phyloP scores from a whole-genome alignment of 2,113 vertebrate genomes.

The Eolophus roseicapilla region DNA sequence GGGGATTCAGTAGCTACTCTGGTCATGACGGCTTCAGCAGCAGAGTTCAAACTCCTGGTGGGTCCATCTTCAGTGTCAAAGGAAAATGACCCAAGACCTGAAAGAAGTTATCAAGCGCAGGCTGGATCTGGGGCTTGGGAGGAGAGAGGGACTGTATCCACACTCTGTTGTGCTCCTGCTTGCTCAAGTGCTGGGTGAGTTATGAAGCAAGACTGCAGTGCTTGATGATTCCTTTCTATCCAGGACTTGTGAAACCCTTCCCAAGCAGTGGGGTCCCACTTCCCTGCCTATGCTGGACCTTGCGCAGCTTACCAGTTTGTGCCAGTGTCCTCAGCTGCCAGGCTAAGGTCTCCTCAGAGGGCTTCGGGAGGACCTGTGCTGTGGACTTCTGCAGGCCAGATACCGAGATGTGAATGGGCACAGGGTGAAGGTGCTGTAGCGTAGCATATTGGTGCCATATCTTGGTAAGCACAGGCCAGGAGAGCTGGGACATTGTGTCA shows the following conservation, averaged over 20 bases:
- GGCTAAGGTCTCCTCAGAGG: neutral
- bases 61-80: too few species aligned
- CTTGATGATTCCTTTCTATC: neutral
- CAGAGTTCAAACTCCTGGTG: too few species aligned
- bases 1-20: neutral
- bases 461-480: neutral
- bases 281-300: neutral
- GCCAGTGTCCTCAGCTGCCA: neutral
- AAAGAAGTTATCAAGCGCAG: neutral
- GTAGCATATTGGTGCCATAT: rapidly evolving
- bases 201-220: neutral
- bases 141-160: neutral
- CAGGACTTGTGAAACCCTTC: neutral
- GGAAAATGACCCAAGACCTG: neutral
- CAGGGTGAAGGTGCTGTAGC: neutral
- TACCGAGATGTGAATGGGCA: rapidly evolving
- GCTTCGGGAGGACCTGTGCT: neutral
- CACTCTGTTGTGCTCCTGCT: neutral
- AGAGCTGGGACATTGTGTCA: neutral
- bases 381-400: neutral
- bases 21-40: neutral
- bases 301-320: neutral
- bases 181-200: neutral
- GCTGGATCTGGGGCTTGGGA: neutral
- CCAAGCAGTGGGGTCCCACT: neutral